phyloP scores from a whole-genome alignment of 2,113 vertebrate species.

The Falcunculus frontatus region DNA sequence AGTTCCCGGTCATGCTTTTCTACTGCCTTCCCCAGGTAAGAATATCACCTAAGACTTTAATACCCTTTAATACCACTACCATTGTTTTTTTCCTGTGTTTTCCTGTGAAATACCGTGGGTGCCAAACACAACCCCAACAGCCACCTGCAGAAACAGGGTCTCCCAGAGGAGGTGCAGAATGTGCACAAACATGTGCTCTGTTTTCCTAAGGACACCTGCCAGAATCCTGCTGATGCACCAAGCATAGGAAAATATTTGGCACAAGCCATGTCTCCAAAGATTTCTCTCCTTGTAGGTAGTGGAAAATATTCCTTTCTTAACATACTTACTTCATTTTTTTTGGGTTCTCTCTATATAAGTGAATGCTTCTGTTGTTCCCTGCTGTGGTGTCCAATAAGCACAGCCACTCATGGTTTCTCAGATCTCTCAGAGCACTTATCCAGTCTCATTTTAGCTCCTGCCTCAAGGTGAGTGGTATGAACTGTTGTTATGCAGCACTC shows the following conservation, averaged over 20 bases:
- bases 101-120: background rate
- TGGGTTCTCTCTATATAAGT: background rate
- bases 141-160: conserved; percentile 11
- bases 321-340: background rate
- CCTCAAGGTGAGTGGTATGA: background rate
- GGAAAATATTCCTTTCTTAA: conserved; percentile 23
- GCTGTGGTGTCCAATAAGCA: background rate
- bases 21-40: background rate
- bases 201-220: conserved; percentile 49
- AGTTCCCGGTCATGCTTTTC: background rate
- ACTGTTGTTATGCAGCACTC: background rate
- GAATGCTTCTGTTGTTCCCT: background rate
- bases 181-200: conserved; percentile 8
- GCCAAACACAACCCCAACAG: background rate
- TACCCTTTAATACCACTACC: background rate
- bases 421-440: background rate
- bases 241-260: conserved; percentile 30
- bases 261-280: background rate
- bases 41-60: background rate
- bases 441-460: background rate
- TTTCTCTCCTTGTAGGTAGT: conserved; percentile 37
- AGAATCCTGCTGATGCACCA: conserved; percentile 42
- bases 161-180: conserved; percentile 45
- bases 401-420: background rate
- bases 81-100: background rate